Percentiles rank a stretch among this genome's conserved stretches.
Evolutionary conservation across 2,797 vertebrate genomes (phyloP).

Genomic region (Myotis findleyi): DNA sequence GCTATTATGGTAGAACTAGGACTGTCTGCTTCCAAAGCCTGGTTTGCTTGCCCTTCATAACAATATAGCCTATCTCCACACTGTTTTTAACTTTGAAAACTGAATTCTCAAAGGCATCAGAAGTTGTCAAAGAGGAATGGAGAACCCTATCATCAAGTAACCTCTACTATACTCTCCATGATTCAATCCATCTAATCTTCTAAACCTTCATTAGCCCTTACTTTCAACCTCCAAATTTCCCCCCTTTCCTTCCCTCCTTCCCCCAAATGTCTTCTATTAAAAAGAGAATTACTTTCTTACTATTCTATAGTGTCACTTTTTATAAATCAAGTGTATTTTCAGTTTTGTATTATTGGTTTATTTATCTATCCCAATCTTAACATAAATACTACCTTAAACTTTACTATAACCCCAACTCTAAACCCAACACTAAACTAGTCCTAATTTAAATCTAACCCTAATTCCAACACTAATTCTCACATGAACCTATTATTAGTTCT

Average conservation of each 20-base stretch:
- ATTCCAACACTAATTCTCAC: not conserved
- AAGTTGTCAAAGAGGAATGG: not conserved
- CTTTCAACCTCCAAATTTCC: not conserved
- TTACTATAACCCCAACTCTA: not conserved
- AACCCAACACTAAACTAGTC: not conserved
- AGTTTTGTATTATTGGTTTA: not conserved
- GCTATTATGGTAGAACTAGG: not conserved
- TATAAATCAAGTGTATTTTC: not conserved
- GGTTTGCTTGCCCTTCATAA: not conserved
- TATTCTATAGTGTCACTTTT: not conserved
- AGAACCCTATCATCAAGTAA: not conserved
- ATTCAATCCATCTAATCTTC: not conserved
- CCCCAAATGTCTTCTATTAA: not conserved
- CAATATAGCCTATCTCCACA: not conserved
- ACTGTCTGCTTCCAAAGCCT: not conserved
- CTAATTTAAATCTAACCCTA: not conserved
- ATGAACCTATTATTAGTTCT: not conserved
- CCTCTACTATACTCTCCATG: not conserved
- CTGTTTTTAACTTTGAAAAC: constrained; percentile 25
- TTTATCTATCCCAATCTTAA: not conserved
- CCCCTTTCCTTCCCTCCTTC: not conserved
- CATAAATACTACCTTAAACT: not conserved
- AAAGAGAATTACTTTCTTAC: not conserved
- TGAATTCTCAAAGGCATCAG: not conserved
- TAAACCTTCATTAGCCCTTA: not conserved